A percentile compares a stretch with the other conserved stretches of the same genome.
Evolutionary conservation across 2,888 invertebrate genomes (phyloP).

Genomic region (Molanna angustata): DNA sequence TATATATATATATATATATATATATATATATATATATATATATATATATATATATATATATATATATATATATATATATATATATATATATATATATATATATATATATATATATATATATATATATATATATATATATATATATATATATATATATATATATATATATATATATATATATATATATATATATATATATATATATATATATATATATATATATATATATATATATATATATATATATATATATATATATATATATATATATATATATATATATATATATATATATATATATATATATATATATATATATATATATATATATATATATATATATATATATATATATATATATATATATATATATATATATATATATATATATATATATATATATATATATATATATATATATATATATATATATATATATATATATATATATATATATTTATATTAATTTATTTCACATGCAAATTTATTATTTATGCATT

Average conservation of each 20-base stretch:
- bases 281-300: neutral
- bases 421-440: neutral
- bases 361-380: neutral
- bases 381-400: neutral
- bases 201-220: neutral
- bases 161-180: neutral
- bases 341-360: neutral
- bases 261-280: neutral
- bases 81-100: too few relatives aligned
- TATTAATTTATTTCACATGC: neutral
- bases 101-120: too few relatives aligned
- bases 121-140: neutral
- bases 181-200: neutral
- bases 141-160: neutral
- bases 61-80: too few relatives aligned
- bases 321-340: neutral
- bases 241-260: neutral
- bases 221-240: neutral
- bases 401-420: neutral
- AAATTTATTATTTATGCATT: too few relatives aligned
- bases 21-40: too few relatives aligned
- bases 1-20: too few relatives aligned
- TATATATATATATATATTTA: neutral
- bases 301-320: neutral
- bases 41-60: too few relatives aligned